These are phyloP conservation scores for Xenentodon cancila DNA, from an alignment of 2,797 vertebrate genomes.

Conservation along the genomic window DNA sequence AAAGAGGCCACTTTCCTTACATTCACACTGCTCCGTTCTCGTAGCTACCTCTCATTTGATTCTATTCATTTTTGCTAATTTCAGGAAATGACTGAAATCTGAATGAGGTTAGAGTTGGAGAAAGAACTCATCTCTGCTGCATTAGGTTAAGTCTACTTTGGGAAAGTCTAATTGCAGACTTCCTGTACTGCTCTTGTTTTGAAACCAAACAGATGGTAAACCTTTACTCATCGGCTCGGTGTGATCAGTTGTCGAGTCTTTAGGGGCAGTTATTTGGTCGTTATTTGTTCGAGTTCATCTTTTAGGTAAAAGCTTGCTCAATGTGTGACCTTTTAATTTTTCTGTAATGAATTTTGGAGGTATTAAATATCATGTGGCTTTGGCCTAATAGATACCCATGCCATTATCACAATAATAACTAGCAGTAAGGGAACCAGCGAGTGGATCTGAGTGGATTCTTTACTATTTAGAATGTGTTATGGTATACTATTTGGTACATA, in stretches of 20 bases:
- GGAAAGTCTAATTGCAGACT: slow-evolving; percentile 14
- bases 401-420: no score
- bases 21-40: slow-evolving; percentile 25
- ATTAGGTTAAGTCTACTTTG: slow-evolving; percentile 17
- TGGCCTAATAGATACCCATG: no score
- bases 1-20: slow-evolving; percentile 28
- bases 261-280: slow-evolving; percentile 24
- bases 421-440: no score
- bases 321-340: no score
- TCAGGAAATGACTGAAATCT: slow-evolving; percentile 52
- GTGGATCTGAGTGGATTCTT: no score
- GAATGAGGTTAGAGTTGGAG: slow-evolving; percentile 37
- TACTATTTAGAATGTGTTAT: no score
- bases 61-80: slow-evolving; percentile 47
- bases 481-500: no score
- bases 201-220: slow-evolving; percentile 18
- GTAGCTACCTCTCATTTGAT: slow-evolving; percentile 16
- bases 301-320: slow-evolving; percentile 8
- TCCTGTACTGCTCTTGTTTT: slow-evolving; percentile 12
- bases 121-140: slow-evolving; percentile 28
- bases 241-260: not conserved
- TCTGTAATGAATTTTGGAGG: no score
- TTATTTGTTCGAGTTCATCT: slow-evolving; percentile 50
- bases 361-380: no score
- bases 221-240: slow-evolving; percentile 25